These are phyloP conservation scores for Thumatha senex DNA, from an alignment of 2,888 invertebrate genomes.

Conservation along the genomic window DNA sequence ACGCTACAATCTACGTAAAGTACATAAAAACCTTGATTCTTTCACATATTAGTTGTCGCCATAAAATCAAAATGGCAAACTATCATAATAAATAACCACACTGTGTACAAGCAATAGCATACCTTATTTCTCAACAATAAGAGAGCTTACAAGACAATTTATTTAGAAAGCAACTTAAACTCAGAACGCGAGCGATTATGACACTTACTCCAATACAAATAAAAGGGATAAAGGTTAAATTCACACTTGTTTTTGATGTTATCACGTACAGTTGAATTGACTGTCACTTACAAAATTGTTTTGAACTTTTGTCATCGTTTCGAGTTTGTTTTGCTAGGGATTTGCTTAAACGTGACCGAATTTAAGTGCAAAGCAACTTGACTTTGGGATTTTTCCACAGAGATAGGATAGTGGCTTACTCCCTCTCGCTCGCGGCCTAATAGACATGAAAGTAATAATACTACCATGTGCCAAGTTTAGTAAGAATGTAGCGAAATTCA, in stretches of 20 bases:
- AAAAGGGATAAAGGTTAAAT: slow-evolving; percentile 24
- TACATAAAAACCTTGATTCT: slow-evolving; percentile 50
- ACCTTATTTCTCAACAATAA: slow-evolving; percentile 27
- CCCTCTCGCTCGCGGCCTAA: too few species aligned
- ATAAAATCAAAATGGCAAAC: slow-evolving; percentile 50
- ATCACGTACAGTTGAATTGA: slow-evolving; percentile 54
- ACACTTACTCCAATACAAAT: slow-evolving; percentile 32
- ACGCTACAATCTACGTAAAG: slow-evolving; percentile 48
- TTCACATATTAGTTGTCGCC: slow-evolving; percentile 63
- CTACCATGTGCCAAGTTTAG: too few species aligned
- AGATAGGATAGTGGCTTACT: too few species aligned
- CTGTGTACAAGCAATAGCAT: slow-evolving; percentile 22
- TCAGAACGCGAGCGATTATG: slow-evolving; percentile 28
- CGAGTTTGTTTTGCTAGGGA: not conserved
- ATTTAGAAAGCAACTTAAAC: not conserved
- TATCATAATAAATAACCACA: slow-evolving; percentile 30
- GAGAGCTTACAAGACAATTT: slow-evolving; percentile 5
- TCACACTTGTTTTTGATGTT: slow-evolving; percentile 44
- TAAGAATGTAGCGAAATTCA: too few species aligned
- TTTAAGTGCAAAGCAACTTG: too few species aligned
- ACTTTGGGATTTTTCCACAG: too few species aligned
- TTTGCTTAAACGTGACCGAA: not conserved
- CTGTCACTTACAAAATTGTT: slow-evolving; percentile 53
- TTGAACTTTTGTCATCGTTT: slow-evolving; percentile 58
- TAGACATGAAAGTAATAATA: too few species aligned